Evolutionary conservation across 2,888 invertebrate species (phyloP), one percentile per base, ranked within the genome.

Genomic region (Drosophila recens): DNA sequence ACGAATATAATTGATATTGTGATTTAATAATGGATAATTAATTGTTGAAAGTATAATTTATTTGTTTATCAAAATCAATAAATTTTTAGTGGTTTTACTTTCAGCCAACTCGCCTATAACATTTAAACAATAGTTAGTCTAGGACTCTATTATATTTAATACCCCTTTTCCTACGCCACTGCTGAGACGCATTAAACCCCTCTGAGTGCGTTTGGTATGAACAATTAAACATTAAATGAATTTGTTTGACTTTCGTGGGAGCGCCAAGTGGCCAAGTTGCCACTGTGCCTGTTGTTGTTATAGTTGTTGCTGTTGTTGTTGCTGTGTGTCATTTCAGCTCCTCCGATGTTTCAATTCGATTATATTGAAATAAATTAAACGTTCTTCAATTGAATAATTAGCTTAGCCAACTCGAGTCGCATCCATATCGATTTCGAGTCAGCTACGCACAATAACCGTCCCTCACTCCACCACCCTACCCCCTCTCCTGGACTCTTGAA

Each of bases 311-410:
- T 46, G 48, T 49, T 73, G 63, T 10, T 36, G 43, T 42, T 17
- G 9, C 9, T 52, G 30, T 8, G 0, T 30, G 77, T 61, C 74
- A 70, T 62, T 54, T 64, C 57, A 43, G 56, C 48, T 71, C 46
- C 67, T 61, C 49, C 79, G 90, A 90, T 90, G 88, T 84, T 90
- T 90, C 90, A 91, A 91, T 91, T 91, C 90, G 91, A 91, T 91
- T 91, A 91, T 88, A 91, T 89, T 89, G 90, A 89, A 88, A 87
- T 87, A 87, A 87, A 87, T 87, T 80, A 89, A 89, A 87, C 72
- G 86, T 85, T 84, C 88, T 82, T 89, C 87, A 87, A 87, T 87
- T 87, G 87, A 87, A 87, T 89, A 87, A 87, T 89, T 89, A 89
- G 89, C 75, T 64, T 72, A 76, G 63, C 43, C 17, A 52, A 42